Percentiles rank a stretch among this genome's conserved stretches.
phyloP scores from a whole-genome alignment of 2,797 vertebrate species.

The Sebastolobus alascanus region DNA sequence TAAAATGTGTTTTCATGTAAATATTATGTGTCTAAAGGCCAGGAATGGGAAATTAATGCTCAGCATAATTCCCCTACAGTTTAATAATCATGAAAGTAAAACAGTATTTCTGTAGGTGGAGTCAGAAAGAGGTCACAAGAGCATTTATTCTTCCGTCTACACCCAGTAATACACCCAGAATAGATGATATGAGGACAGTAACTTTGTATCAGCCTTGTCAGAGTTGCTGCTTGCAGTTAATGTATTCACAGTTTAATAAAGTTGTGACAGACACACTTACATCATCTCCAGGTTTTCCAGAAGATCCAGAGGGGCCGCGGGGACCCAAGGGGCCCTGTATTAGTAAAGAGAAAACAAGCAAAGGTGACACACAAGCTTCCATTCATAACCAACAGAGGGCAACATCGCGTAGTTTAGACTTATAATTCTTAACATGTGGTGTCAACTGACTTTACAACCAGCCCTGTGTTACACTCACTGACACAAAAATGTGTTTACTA shows the following conservation, averaged over 20 bases:
- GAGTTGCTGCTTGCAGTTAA: neutral
- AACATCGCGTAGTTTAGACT: constrained; percentile 4
- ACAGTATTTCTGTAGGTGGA: neutral
- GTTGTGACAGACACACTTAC: constrained; percentile 84
- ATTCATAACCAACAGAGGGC: constrained; percentile 48
- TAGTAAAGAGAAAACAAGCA: constrained; percentile 34
- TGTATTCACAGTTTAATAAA: neutral
- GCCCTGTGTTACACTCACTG: neutral
- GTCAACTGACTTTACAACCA: constrained; percentile 14
- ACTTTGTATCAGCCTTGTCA: neutral
- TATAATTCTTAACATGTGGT: constrained; percentile 11
- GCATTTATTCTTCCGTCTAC: neutral
- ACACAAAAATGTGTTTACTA: constrained; percentile 20
- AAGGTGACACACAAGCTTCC: constrained; percentile 45
- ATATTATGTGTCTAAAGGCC: neutral
- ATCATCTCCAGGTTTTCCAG: constrained; percentile 96
- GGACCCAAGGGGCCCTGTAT: constrained; percentile 92
- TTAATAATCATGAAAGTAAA: neutral
- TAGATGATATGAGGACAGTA: neutral
- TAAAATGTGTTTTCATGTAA: neutral
- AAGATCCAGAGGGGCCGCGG: constrained; percentile 91
- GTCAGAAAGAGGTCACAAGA: neutral
- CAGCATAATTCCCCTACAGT: neutral
- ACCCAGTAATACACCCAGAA: neutral
- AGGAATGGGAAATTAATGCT: neutral